Base-by-base conservation (phyloP, 2,888 invertebrate species). In the Philopedon plagiatum region DNA sequence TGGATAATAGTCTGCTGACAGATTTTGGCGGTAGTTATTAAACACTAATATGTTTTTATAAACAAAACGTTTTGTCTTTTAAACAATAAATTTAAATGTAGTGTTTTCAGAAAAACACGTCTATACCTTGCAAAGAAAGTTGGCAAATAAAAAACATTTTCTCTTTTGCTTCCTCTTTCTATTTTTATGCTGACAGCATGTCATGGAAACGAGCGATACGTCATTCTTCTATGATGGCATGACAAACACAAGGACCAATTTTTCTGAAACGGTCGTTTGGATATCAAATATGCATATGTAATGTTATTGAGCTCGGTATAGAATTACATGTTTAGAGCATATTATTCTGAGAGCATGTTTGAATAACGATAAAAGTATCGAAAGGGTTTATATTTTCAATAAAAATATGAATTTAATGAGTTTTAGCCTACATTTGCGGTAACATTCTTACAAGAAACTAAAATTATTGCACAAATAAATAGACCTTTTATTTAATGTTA, bases 261-360 rank as follows among this genome's bases (percentile, higher is more conserved):
- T 69, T 70, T 70, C 63, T 70, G 58, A 64, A 70, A 64, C 64
- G 70, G 64, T 70, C 62, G 62, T 63, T 69, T 34, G n/a, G 57
- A 54, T 69, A 69, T 69, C 63, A 70, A 70, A 70, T 70, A 70
- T 70, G 70, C 70, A 70, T 70, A 70, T 64, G 70, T 56, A 70
- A 62, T 60, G 60, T 70, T 70, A 70, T 70, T 70, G 70, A 70
- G 57, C 26, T 19, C 41, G 64, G 29, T 56, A 62, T 64, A 41
- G 57, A 46, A 41, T 64, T 70, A 49, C 54, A 44, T 15, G 15
- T 64, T 58, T 62, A 13, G 34, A 15, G 18, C 32, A 63, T 63
- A 68, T 61, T 68, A 49, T 39, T 58, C 5, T 39, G 1, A 13
- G 9, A 18, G 15, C n/a, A 26, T 49, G 26, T 5, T 13, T 26